Conservation (phyloP, 2,888 invertebrate genomes). For the Alcis repandata region DNA sequence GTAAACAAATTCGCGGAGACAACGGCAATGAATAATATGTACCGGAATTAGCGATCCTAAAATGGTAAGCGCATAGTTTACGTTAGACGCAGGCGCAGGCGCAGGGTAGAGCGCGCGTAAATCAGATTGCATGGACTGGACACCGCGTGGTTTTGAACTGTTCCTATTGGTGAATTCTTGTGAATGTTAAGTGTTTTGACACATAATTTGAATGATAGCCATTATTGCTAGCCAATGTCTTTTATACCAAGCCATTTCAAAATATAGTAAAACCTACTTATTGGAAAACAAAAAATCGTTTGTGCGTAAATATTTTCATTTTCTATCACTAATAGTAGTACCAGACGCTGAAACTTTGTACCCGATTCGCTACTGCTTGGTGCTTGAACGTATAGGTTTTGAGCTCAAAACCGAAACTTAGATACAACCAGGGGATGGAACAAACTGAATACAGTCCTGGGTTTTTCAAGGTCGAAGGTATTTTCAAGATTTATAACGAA, state of each 20-base stretch:
- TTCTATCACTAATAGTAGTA: too few relatives aligned
- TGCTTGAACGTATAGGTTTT: too few relatives aligned
- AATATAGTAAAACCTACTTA: neutral
- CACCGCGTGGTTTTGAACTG: conserved; percentile 75
- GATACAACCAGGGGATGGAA: too few relatives aligned
- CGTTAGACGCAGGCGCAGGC: conserved; percentile 48
- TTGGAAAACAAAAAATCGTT: too few relatives aligned
- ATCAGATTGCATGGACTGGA: conserved; percentile 81
- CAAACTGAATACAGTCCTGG: too few relatives aligned
- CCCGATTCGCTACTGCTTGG: too few relatives aligned
- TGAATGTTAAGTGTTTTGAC: conserved; percentile 43
- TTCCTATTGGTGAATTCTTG: conserved; percentile 57
- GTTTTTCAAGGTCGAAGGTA: too few relatives aligned
- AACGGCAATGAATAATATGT: conserved; percentile 68
- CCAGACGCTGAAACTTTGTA: too few relatives aligned
- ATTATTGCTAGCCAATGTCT: neutral
- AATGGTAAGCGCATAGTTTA: conserved; percentile 74
- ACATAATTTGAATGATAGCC: conserved; percentile 14
- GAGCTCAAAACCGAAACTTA: too few relatives aligned
- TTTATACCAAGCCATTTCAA: neutral
- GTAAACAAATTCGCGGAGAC: conserved; percentile 60
- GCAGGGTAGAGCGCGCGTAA: conserved; percentile 67
- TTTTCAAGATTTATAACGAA: too few relatives aligned
- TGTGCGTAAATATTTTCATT: too few relatives aligned
- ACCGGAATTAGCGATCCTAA: conserved; percentile 77